A percentile compares a stretch with the other conserved stretches of the same genome.
These are phyloP conservation scores for Ambastaia sidthimunki DNA, from an alignment of 2,797 vertebrate genomes.

Conservation along the genomic window DNA sequence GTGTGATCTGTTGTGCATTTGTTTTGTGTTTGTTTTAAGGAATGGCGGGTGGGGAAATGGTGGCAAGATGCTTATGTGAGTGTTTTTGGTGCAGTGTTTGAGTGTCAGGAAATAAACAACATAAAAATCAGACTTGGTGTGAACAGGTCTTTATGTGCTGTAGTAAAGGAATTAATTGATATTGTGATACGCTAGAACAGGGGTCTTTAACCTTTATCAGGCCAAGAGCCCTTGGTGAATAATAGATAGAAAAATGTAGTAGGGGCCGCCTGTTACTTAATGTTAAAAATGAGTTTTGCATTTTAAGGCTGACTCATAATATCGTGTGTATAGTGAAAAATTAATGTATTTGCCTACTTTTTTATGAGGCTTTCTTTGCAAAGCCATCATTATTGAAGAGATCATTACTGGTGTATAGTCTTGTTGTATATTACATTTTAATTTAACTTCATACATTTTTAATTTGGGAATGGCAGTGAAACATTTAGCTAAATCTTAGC, in stretches of 20 bases:
- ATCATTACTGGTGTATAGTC: background rate
- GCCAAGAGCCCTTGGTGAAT: background rate
- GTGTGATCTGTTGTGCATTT: slow-evolving; percentile 7
- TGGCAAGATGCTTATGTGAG: background rate
- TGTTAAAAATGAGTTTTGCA: no score
- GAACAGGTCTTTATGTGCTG: background rate
- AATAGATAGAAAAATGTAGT: background rate
- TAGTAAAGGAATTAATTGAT: background rate
- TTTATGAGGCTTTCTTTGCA: background rate
- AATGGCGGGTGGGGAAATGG: background rate
- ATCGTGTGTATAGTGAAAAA: no score
- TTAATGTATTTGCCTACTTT: no score
- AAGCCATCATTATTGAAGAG: background rate
- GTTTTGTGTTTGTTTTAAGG: slow-evolving; percentile 13
- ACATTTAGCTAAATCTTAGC: background rate
- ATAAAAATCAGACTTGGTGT: background rate
- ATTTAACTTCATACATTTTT: background rate
- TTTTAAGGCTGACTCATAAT: no score
- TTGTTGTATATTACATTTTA: no score
- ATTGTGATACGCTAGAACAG: background rate
- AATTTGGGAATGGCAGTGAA: background rate
- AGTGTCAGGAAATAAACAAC: background rate
- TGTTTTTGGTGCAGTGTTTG: background rate
- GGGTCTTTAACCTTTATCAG: background rate
- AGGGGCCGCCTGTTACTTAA: no score